Percentiles rank a stretch among this genome's conserved stretches.
Evolutionary conservation across 1,140 invertebrate genomes (phyloP).

Genomic region (Sarcophaga bullata): DNA sequence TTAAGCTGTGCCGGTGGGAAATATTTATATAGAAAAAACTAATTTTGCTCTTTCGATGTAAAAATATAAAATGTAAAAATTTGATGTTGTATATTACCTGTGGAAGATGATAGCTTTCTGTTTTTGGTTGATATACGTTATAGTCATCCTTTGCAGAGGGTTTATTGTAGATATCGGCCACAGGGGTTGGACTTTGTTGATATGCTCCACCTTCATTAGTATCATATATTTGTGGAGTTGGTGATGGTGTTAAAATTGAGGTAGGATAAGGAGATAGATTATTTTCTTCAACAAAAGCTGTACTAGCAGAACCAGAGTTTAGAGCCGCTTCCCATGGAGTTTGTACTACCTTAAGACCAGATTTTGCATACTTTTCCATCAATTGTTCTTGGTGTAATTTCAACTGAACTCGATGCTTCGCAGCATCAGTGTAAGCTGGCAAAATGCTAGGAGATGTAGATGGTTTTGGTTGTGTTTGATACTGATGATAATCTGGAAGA

Average conservation of each 20-base stretch:
- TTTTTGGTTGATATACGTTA: neutral
- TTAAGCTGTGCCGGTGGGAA: no score
- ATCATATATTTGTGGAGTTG: conserved; percentile 39
- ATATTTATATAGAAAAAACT: no score
- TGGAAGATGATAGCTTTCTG: neutral
- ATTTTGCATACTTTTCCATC: conserved; percentile 71
- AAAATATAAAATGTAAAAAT: no score
- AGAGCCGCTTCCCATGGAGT: conserved; percentile 81
- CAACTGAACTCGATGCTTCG: conserved; percentile 60
- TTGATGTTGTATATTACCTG: neutral
- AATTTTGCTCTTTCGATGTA: no score
- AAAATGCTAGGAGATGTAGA: conserved; percentile 60
- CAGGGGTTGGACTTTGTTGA: neutral
- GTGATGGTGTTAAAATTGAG: conserved; percentile 33
- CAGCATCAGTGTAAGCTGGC: conserved; percentile 62
- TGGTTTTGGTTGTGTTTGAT: conserved; percentile 59
- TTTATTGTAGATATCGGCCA: neutral
- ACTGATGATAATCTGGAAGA: conserved; percentile 59
- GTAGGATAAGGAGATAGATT: conserved; percentile 41
- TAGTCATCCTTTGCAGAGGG: neutral
- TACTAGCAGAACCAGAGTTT: conserved; percentile 75
- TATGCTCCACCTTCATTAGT: conserved; percentile 1
- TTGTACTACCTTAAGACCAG: conserved; percentile 72
- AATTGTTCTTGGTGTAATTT: conserved; percentile 61
- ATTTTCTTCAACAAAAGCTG: conserved; percentile 71